Base-by-base conservation (phyloP, 2,797 vertebrate genomes). In the Ambastaia sidthimunki region DNA sequence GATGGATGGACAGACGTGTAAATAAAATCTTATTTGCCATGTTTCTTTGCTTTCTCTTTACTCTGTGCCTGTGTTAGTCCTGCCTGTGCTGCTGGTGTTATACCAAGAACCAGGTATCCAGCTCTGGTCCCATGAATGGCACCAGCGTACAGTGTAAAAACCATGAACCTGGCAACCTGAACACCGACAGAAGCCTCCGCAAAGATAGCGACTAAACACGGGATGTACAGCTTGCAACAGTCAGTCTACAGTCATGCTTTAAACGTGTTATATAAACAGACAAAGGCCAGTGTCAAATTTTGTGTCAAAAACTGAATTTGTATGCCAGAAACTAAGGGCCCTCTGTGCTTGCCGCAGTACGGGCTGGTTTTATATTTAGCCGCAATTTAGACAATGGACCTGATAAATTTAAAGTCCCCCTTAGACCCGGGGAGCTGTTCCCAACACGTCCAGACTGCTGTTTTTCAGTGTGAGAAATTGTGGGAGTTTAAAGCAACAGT, bases 51-150 rank as follows among this genome's bases (percentile, higher is more conserved):
- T 7, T 76, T 47, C 2, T 69, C 37, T 19, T 28, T 55, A 28
- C 21, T 69, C n/a, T 41, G 16, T 74, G 54, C 76, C 54, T 72
- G 54, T 70, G 47, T 62, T 79, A 99, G 98, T 98, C 97, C 0
- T 99, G 98, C 84, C 92, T 99, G 90, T 99, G 98, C 90, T 99
- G 97, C 88, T 98, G 97, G 91, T 97, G 96, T 85, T 94, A 96
- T 85, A 95, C 95, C 0, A 95, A 95, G 67, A 95, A 91, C 86
- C 94, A 95, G 78, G 90, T 95, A 80, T 95, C 92, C 91, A 98
- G 96, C 86, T 95, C 93, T 0, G 93, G 97, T 71, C 95, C 94
- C 50, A 95, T 97, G 95, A 99, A 98, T 1, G 97, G 96, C 57
- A 98, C 97, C 62, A 99, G 97, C 73, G 91, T 98, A 84, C 97